phyloP scores from a whole-genome alignment of 2,888 invertebrate species.

The Ochropleura plecta region DNA sequence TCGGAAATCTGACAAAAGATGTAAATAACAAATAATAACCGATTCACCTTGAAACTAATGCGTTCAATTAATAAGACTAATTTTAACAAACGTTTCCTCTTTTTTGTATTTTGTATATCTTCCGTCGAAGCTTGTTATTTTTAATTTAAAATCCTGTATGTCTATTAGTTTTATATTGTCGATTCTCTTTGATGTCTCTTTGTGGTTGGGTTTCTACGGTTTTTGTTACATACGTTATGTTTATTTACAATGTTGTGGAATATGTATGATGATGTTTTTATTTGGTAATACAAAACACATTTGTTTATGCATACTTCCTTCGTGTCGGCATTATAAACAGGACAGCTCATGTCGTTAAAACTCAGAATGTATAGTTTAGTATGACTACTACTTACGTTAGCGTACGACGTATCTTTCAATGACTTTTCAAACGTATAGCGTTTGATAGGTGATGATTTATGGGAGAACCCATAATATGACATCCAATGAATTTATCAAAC shows the following conservation, averaged over 20 bases:
- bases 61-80: slow-evolving; percentile 66
- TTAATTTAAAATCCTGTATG: slow-evolving; percentile 28
- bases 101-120: slow-evolving; percentile 54
- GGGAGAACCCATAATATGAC: not conserved
- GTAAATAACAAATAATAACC: slow-evolving; percentile 65
- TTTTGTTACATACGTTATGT: not conserved
- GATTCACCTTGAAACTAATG: slow-evolving; percentile 64
- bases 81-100: slow-evolving; percentile 61
- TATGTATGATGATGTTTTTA: not conserved
- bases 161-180: slow-evolving; percentile 34
- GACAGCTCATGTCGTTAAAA: not conserved
- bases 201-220: slow-evolving; percentile 8
- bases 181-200: slow-evolving; percentile 21
- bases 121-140: slow-evolving; percentile 56
- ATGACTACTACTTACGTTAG: not conserved
- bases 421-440: not conserved
- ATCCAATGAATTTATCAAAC: not conserved
- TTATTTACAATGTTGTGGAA: slow-evolving; percentile 2
- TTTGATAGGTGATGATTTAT: not conserved
- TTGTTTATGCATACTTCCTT: not conserved
- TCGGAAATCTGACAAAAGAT: slow-evolving; percentile 40
- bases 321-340: not conserved
- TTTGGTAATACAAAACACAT: not conserved
- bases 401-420: not conserved
- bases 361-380: not conserved